Percentiles rank a stretch among this genome's conserved stretches.
phyloP scores from a whole-genome alignment of 1,140 invertebrate genomes.

The Popillia japonica region DNA sequence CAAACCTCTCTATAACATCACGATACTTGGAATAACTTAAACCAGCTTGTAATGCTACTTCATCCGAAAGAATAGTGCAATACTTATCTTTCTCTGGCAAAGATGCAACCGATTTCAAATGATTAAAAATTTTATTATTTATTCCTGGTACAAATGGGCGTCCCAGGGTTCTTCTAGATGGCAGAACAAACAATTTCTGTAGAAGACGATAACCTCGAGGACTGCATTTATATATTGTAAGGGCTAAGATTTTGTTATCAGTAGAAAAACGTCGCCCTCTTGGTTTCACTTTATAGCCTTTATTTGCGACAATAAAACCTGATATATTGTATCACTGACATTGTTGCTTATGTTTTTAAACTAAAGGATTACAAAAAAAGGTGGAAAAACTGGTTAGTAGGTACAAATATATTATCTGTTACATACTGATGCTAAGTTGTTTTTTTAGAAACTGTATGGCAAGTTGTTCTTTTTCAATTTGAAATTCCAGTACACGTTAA shows the following conservation, averaged over 20 bases:
- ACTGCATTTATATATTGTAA: no score
- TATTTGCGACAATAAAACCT: not conserved
- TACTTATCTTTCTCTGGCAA: constrained; percentile 37
- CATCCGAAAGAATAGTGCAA: constrained; percentile 40
- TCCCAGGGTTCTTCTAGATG: constrained; percentile 43
- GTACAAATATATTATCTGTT: no score
- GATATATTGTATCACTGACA: not conserved
- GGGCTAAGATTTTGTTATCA: no score
- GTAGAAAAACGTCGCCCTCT: no score
- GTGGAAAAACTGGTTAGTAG: no score
- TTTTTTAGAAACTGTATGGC: no score
- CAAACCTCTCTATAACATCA: constrained; percentile 32
- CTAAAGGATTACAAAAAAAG: not conserved
- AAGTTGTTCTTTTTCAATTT: no score
- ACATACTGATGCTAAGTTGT: no score
- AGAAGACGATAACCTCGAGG: constrained; percentile 42
- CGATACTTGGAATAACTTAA: constrained; percentile 37
- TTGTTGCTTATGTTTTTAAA: not conserved
- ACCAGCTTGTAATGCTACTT: constrained; percentile 35
- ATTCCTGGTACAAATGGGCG: constrained; percentile 39
- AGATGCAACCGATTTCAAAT: constrained; percentile 38
- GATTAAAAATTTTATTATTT: constrained; percentile 37
- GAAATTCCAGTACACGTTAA: no score
- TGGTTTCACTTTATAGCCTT: constrained; percentile 36
- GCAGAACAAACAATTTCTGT: constrained; percentile 40